Conservation (phyloP, 1,140 invertebrate genomes). For the Cheumatopsyche charites region DNA sequence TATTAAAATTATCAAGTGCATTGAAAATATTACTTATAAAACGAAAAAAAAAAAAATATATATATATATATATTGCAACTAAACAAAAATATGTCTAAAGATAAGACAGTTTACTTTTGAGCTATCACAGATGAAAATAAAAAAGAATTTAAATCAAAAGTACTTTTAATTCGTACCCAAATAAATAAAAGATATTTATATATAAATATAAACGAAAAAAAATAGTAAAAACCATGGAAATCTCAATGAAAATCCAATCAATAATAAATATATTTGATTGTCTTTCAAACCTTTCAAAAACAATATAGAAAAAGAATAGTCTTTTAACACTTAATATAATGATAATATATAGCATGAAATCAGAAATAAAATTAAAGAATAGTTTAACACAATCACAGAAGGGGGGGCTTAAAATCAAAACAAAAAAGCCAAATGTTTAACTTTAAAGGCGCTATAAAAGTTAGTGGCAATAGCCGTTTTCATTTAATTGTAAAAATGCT, state of each 20-base stretch:
- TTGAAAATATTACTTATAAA: background rate
- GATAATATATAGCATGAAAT: background rate
- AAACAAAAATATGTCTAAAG: background rate
- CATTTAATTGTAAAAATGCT: background rate
- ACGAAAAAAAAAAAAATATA: background rate
- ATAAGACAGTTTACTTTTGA: background rate
- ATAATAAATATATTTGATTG: background rate
- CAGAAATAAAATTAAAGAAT: background rate
- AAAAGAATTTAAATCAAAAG: background rate
- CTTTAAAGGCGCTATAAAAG: too few species aligned
- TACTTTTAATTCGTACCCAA: background rate
- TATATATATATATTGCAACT: background rate
- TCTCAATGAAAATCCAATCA: background rate
- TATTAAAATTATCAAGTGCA: background rate
- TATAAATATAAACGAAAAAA: background rate
- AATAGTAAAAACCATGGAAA: background rate
- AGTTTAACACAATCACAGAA: constrained; percentile 5
- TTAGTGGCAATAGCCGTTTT: background rate
- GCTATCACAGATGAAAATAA: constrained; percentile 7
- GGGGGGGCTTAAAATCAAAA: background rate
- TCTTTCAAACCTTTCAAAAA: background rate
- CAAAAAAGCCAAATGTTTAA: background rate
- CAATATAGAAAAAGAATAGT: background rate
- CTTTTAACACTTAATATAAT: background rate
- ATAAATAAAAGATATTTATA: background rate